Conservation (phyloP, 2,113 vertebrate genomes). For the Pogonocichla stellata region DNA sequence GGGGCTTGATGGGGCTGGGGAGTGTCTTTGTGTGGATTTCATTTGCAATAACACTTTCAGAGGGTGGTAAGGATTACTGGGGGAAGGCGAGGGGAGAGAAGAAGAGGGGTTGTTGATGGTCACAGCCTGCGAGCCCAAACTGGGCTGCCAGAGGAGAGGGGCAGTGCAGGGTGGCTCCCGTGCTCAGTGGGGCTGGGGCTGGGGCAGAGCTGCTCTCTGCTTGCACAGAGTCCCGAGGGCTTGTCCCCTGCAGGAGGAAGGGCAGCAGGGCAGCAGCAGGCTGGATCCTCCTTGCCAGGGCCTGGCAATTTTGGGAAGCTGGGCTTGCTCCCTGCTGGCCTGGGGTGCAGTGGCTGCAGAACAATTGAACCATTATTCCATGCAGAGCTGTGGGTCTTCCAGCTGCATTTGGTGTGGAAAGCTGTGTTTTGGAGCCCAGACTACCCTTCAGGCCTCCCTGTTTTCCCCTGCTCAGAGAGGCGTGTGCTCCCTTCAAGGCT, state of each 20-base stretch:
- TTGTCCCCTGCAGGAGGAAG: neutral
- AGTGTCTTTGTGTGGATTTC: neutral
- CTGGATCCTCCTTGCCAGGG: too few species aligned
- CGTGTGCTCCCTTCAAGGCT: fast-evolving
- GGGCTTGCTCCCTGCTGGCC: neutral
- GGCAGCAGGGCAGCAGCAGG: fast-evolving
- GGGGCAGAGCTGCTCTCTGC: neutral
- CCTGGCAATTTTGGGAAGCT: neutral
- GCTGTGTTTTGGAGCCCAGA: neutral
- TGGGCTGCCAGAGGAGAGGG: neutral
- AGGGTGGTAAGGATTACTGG: neutral
- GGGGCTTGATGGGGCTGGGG: neutral
- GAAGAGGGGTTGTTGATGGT: neutral
- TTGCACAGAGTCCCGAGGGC: fast-evolving
- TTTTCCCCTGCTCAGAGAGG: neutral
- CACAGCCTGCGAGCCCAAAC: fast-evolving
- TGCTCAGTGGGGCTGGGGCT: neutral
- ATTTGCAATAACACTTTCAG: neutral
- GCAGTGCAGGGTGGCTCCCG: neutral
- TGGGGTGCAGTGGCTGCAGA: fast-evolving
- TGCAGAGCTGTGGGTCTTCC: neutral
- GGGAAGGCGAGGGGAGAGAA: neutral
- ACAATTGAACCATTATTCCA: too few species aligned
- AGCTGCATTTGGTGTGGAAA: neutral
- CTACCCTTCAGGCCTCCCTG: fast-evolving